These are phyloP conservation scores for Triops cancriformis DNA, from an alignment of 1,140 invertebrate species.

Conservation along the genomic window DNA sequence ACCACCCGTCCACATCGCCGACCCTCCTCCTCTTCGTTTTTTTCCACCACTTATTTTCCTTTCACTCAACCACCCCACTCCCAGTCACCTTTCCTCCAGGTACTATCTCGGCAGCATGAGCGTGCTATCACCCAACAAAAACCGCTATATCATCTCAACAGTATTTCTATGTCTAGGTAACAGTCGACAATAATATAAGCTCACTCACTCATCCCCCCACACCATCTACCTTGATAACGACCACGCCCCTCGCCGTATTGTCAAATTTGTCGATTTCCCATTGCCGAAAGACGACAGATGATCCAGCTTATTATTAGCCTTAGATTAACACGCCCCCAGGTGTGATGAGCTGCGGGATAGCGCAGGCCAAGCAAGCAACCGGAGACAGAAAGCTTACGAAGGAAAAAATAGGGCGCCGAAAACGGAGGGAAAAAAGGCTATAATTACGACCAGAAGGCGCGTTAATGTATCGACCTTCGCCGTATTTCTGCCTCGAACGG, in stretches of 20 bases:
- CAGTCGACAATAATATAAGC: neutral
- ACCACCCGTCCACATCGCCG: too few relatives aligned
- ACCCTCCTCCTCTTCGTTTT: neutral
- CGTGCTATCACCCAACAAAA: neutral
- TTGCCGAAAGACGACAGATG: neutral
- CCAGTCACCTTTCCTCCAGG: neutral
- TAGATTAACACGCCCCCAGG: neutral
- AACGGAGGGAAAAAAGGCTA: neutral
- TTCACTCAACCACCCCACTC: too few relatives aligned
- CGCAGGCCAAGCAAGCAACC: neutral
- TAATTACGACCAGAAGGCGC: too few relatives aligned
- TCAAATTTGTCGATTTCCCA: neutral
- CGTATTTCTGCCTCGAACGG: too few relatives aligned
- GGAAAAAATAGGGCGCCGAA: neutral
- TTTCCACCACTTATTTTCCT: neutral
- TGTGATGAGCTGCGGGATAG: neutral
- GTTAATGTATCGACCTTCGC: too few relatives aligned
- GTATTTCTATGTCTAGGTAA: neutral
- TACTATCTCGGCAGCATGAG: neutral
- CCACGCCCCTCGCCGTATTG: neutral
- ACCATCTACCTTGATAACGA: slow-evolving; percentile 9
- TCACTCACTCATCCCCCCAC: neutral
- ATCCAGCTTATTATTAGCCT: neutral
- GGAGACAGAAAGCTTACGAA: neutral
- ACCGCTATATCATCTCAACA: neutral